These are phyloP conservation scores for Bombus polaris DNA, from an alignment of 1,140 invertebrate species.

Conservation along the genomic window DNA sequence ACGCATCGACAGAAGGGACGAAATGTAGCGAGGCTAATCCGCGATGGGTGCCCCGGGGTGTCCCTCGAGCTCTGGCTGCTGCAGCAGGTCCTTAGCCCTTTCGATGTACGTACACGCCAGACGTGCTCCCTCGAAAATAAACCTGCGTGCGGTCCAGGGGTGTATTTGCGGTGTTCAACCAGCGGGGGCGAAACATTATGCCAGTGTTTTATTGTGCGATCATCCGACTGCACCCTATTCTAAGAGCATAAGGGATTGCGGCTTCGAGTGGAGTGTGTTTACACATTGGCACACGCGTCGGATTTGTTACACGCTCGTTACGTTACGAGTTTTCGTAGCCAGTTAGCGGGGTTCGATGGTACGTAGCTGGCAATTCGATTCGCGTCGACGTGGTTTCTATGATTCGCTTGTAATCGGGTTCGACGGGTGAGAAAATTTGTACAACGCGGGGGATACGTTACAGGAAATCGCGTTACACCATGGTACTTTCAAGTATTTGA, in stretches of 20 bases:
- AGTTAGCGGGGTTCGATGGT: neutral
- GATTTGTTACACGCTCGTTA: constrained; percentile 68
- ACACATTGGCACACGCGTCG: constrained; percentile 59
- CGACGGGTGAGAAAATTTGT: neutral
- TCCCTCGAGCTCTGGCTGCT: constrained; percentile 30
- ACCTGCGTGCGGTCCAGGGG: constrained; percentile 62
- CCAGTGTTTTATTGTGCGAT: constrained; percentile 79
- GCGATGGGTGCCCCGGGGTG: constrained; percentile 55
- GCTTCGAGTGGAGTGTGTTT: constrained; percentile 61
- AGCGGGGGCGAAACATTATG: constrained; percentile 75
- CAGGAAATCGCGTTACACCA: too few species aligned
- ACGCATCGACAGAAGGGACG: constrained; percentile 80
- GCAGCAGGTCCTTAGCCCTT: constrained; percentile 29
- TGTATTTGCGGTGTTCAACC: constrained; percentile 74
- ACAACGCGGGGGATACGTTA: too few species aligned
- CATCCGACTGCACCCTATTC: constrained; percentile 73
- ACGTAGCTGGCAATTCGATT: neutral
- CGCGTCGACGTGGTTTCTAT: neutral
- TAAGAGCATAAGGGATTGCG: constrained; percentile 59
- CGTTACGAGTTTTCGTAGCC: neutral
- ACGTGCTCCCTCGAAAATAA: constrained; percentile 51
- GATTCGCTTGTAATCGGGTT: neutral
- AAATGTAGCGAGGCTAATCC: constrained; percentile 82
- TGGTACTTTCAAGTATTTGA: too few species aligned
- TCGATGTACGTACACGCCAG: constrained; percentile 12